Evolutionary conservation across 2,888 invertebrate genomes (phyloP), one percentile per base, ranked within the genome.

Genomic region (Zeuzera pyrina): DNA sequence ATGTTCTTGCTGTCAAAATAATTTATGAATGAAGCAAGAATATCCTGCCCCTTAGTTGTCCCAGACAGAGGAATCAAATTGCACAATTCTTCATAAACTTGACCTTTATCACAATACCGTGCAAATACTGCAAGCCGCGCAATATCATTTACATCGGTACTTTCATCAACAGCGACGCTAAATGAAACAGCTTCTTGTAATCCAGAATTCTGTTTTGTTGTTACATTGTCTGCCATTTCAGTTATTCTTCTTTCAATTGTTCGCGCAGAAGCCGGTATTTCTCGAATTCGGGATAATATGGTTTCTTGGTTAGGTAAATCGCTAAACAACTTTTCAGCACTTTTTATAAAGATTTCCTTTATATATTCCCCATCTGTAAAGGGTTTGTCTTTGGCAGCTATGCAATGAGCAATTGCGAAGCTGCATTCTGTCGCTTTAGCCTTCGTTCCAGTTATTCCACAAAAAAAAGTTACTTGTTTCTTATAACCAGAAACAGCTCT

Each of bases 21-120:
- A 31, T 31, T 35, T 27, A 26, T 26, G 31, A 35, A 30, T 27
- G 35, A 27, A 35, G 21, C 27, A 28, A 33, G 30, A 31, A 34
- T 36, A 27, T 36, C 30, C 33, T 36, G 26, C 29, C 36, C 33
- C 33, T 33, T 29, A 33, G 33, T 36, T 36, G 33, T 30, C 30
- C 30, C 33, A 15, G 29, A 29, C 15, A 29, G 29, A 15, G 29
- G 29, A 15, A 16, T 15, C 15, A 29, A 15, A 15, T 16, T 11
- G 22, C 47, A 31, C 34, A 45, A 38, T 46, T 44, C 45, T 44
- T 49, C 44, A 43, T 42, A 38, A 26, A 41, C 39, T 41, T 38
- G 39, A 36, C 37, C 30, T 21, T 37, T 31, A n/a, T 12, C 14
- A 15, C 8, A 7, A 15, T 29, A 29, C 15, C 22, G 19, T 23